Base-by-base conservation (phyloP, 2,888 invertebrate genomes). In the Pandemis corylana region DNA sequence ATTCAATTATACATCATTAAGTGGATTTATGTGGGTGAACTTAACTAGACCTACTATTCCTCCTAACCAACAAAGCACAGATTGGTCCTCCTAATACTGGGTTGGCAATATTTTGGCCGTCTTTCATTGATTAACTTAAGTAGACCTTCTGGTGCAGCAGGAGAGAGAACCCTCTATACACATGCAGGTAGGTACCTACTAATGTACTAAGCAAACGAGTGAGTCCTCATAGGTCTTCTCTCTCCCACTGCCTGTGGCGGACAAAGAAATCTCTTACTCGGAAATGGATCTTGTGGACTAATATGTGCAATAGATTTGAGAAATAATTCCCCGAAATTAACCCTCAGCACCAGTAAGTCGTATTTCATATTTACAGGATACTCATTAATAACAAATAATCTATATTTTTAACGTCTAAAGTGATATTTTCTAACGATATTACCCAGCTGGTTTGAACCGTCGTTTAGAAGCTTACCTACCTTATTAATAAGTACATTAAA, bases 401-500 rank as follows among this genome's bases (percentile, higher is more conserved):
- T 88, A 85, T 89, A 89, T 90, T 93, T 92, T 91, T 91, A 88
- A 90, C 90, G 87, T 85, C 82, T 82, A 86, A 89, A 93, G 91
- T 92, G 91, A 93, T 93, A 93, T 93, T 93, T 92, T 92, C 87
- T 90, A 74, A 90, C 82, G 86, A 87, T 90, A 88, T 87, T 88
- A 86, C 84, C 86, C 83, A 86, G 84, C 80, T 82, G 81, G 82
- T 85, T 85, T 81, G 86, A 85, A 83, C 83, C 81, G 65, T 80
- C 80, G 77, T 85, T 86, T 84, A 82, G 83, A 85, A 82, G 85
- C 87, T 88, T 88, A 86, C 78, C 79, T 83, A 86, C 78, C 79
- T 83, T 84, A 84, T 77, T 74, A 68, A 78, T 86, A 88, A 89
- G 89, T 89, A 88, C 87, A 87, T 83, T 82, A 84, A 81, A 85